Evolutionary conservation across 1,140 invertebrate genomes (phyloP).

Genomic region (Ptiloglossa arizonensis): DNA sequence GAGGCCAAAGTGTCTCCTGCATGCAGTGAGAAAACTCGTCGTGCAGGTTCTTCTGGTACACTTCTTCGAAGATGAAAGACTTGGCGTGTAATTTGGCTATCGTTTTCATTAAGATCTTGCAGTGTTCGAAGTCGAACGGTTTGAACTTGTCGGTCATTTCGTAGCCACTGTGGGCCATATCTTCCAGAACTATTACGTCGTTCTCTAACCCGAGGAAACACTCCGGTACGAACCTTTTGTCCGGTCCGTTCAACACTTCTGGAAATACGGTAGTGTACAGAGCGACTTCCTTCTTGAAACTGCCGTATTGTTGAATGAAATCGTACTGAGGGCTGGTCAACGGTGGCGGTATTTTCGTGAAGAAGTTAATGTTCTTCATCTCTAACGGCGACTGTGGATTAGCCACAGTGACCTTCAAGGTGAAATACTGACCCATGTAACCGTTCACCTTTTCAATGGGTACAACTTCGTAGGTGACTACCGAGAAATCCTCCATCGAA

Average conservation of each 20-base stretch:
- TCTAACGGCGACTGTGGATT: slow-evolving; percentile 55
- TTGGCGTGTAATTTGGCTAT: slow-evolving; percentile 83
- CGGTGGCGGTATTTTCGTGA: slow-evolving; percentile 80
- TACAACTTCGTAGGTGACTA: slow-evolving; percentile 69
- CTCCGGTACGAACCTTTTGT: slow-evolving; percentile 74
- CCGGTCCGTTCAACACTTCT: slow-evolving; percentile 68
- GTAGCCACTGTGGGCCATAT: slow-evolving; percentile 81
- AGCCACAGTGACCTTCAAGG: slow-evolving; percentile 62
- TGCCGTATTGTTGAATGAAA: slow-evolving; percentile 78
- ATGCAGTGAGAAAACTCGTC: slow-evolving; percentile 81
- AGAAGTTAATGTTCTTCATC: slow-evolving; percentile 76
- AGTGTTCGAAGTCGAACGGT: slow-evolving; percentile 82
- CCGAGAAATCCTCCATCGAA: slow-evolving; percentile 70
- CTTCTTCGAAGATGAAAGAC: slow-evolving; percentile 82
- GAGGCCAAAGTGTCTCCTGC: slow-evolving; percentile 82
- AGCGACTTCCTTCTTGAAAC: slow-evolving; percentile 81
- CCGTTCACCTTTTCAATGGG: slow-evolving; percentile 67
- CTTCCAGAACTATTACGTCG: slow-evolving; percentile 81
- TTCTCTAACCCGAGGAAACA: slow-evolving; percentile 80
- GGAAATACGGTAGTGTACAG: slow-evolving; percentile 81
- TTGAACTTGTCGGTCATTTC: slow-evolving; percentile 79
- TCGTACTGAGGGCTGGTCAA: slow-evolving; percentile 73
- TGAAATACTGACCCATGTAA: slow-evolving; percentile 74
- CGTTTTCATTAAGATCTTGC: slow-evolving; percentile 80
- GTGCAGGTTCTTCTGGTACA: slow-evolving; percentile 74